These are phyloP conservation scores for Oscheius sp. DNA, from an alignment of 2,888 invertebrate genomes.

Conservation along the genomic window DNA sequence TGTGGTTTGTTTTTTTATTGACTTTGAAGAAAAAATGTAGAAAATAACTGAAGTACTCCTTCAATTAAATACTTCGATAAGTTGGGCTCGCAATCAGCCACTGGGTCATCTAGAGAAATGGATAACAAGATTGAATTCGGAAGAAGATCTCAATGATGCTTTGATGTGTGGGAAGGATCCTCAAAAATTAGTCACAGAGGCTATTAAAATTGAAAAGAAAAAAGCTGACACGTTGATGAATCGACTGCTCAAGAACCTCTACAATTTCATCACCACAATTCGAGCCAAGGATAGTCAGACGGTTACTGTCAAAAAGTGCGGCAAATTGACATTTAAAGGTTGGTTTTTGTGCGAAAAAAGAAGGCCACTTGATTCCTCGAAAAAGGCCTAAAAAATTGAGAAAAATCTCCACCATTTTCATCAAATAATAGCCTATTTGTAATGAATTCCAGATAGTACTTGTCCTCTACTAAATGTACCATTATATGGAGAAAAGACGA, in stretches of 20 bases:
- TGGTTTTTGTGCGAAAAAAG: no score
- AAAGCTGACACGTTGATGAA: not conserved
- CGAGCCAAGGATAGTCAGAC: not conserved
- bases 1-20: no score
- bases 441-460: slow-evolving; percentile 9
- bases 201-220: not conserved
- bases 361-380: no score
- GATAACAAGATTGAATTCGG: not conserved
- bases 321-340: not conserved
- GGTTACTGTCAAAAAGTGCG: not conserved
- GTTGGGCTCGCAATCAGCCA: no score
- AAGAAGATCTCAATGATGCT: not conserved
- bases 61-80: no score
- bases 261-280: not conserved
- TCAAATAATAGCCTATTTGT: no score
- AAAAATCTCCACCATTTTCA: no score
- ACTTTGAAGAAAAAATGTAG: no score
- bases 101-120: not conserved
- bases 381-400: no score
- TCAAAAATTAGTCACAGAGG: not conserved
- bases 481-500: not conserved
- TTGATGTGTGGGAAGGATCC: not conserved
- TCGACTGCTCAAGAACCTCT: not conserved
- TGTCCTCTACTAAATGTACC: slow-evolving; percentile 39
- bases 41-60: not conserved